Base-by-base conservation (phyloP, 2,113 vertebrate genomes). In the Corythornis vintsioides region DNA sequence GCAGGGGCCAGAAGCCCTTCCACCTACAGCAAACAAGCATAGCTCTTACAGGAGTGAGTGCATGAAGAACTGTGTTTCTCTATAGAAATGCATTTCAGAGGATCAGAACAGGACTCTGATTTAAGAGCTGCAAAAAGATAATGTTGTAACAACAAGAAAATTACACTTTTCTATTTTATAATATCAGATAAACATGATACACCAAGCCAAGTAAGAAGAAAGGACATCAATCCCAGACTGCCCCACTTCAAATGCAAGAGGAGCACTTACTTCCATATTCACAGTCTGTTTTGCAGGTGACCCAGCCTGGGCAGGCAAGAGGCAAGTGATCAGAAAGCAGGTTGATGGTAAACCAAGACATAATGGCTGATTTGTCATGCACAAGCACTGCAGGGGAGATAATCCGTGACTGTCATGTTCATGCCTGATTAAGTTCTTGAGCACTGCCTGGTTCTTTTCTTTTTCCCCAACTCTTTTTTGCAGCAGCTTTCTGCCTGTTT, bases 201-300 rank as follows among this genome's bases (percentile, higher is more conserved):
- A 60, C 14, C 17, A 76, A 42, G 26, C 15, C 45, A 92, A 50
- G 28, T 21, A 74, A 81, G 48, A 10, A 85, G 79, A 79, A 82
- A 60, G 21, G 35, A 33, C 6, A 25, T 24, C 60, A 17, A 87
- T 40, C 19, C 38, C 69, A 89, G 35, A 29, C 48, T 33, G 28
- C 28, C 7, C 18, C 0, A 0, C 6, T 53, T 53, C 47, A 26
- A 0, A 0, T 5, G 5, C 11, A 40, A 24, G 56, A 17, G 38
- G 22, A 76, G 42, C 57, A 17, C 38, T 74, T 74, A 19, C 38
- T 50, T 50, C 43, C 35, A 65, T 12, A n/a, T 10, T 59, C 33
- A 14, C 40, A 16, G 15, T 66, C 0, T 0, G 6, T 25, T 92
- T 38, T 65, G 40, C 33, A 67, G 33, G 29, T 71, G 75, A 82